These are phyloP conservation scores for Zophobas morio DNA, from an alignment of 1,140 invertebrate species.

Conservation along the genomic window DNA sequence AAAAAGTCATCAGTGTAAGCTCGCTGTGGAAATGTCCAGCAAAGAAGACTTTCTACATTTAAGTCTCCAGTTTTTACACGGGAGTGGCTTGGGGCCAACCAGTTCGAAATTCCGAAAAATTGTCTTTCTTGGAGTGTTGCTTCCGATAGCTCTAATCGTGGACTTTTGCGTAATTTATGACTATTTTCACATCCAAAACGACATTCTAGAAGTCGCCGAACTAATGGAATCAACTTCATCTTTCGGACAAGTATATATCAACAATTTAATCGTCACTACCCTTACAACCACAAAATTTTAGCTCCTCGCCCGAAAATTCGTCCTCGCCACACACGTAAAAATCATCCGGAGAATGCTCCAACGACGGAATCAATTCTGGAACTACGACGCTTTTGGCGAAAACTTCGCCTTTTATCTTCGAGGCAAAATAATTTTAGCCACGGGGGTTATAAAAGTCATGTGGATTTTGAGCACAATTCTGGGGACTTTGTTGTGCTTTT, in stretches of 20 bases:
- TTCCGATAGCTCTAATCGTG: neutral
- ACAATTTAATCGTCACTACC: neutral
- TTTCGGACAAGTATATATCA: neutral
- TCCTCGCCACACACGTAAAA: neutral
- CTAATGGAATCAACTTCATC: neutral
- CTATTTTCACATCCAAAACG: neutral
- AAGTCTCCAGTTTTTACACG: neutral
- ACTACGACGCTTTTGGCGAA: constrained; percentile 1
- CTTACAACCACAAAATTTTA: neutral
- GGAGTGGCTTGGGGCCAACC: constrained; percentile 8
- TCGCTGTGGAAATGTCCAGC: neutral
- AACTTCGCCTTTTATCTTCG: neutral
- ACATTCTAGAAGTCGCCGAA: constrained; percentile 4
- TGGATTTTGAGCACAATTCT: neutral
- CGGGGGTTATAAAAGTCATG: neutral
- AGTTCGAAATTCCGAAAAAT: neutral
- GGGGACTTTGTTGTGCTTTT: neutral
- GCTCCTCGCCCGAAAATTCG: constrained; percentile 7
- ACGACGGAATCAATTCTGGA: neutral
- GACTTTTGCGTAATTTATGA: constrained; percentile 11
- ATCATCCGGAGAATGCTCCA: neutral
- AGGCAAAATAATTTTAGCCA: neutral
- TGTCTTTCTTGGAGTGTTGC: neutral
- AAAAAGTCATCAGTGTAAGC: neutral
- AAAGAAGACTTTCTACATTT: constrained; percentile 7